Evolutionary conservation across 1,140 invertebrate species (phyloP).

Genomic region (Eurosta solidaginis): DNA sequence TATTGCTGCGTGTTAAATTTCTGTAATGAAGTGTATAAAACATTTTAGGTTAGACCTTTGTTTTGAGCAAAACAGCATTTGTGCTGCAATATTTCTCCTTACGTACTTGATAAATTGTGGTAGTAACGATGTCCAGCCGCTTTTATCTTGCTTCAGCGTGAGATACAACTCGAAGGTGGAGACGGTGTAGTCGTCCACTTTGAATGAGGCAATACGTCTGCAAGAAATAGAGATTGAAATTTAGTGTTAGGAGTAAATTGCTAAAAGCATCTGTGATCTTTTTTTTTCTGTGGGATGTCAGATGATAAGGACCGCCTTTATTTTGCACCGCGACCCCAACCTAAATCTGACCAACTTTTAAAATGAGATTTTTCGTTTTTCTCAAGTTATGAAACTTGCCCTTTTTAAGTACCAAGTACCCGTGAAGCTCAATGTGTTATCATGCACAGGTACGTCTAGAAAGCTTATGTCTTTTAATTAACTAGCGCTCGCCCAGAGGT

Average conservation of each 20-base stretch:
- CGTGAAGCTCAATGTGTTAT: no score
- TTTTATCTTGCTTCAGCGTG: constrained; percentile 79
- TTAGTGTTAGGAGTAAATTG: not conserved
- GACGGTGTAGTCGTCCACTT: constrained; percentile 80
- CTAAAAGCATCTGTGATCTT: not conserved
- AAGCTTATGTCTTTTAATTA: no score
- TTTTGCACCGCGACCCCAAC: no score
- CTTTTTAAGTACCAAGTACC: no score
- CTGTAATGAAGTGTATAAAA: constrained; percentile 61
- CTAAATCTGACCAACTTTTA: no score
- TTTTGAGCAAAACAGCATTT: constrained; percentile 7
- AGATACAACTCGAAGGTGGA: constrained; percentile 85
- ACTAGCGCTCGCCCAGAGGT: no score
- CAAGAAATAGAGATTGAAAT: not conserved
- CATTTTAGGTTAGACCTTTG: not conserved
- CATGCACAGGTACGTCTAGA: no score
- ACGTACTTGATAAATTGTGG: constrained; percentile 86
- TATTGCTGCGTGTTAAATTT: constrained; percentile 79
- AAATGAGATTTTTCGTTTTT: no score
- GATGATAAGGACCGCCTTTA: no score
- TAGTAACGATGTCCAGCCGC: constrained; percentile 80
- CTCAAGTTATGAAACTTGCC: no score
- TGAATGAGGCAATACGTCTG: constrained; percentile 67
- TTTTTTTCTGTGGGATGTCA: no score
- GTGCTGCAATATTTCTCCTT: not conserved